Evolutionary conservation across 1,140 invertebrate genomes (phyloP).

Genomic region (Macrostomum lignano): DNA sequence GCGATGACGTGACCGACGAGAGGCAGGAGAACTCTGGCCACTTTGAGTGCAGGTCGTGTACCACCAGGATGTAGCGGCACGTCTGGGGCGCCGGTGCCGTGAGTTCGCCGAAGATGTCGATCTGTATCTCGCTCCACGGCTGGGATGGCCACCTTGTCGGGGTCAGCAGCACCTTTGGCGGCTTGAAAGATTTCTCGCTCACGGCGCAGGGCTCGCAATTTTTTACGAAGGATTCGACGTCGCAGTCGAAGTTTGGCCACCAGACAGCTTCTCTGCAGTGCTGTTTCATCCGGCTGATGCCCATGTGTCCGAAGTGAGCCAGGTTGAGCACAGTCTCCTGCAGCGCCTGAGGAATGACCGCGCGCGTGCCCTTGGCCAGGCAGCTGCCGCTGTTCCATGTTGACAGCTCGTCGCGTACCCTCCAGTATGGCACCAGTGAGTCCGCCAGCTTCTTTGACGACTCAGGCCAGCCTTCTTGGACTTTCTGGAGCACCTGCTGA

Average conservation of each 20-base stretch:
- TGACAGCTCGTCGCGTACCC: too few relatives aligned
- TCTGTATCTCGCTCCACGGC: slow-evolving; percentile 25
- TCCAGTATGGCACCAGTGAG: too few relatives aligned
- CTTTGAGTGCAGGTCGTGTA: slow-evolving; percentile 26
- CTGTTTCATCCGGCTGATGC: slow-evolving; percentile 30
- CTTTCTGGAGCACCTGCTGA: too few relatives aligned
- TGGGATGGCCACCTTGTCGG: slow-evolving; percentile 16
- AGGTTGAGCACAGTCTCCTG: slow-evolving; percentile 14
- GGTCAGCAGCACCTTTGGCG: slow-evolving; percentile 7
- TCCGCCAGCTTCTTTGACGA: too few relatives aligned
- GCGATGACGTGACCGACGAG: slow-evolving; percentile 5
- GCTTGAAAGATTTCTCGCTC: slow-evolving; percentile 10
- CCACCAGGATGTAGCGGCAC: slow-evolving; percentile 18
- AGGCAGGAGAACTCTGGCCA: slow-evolving; percentile 27
- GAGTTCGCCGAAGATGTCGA: slow-evolving; percentile 29
- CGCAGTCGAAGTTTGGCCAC: slow-evolving; percentile 27
- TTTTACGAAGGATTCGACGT: slow-evolving; percentile 20
- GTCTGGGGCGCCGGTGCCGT: too few relatives aligned
- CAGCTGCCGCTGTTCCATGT: too few relatives aligned
- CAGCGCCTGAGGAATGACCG: slow-evolving; percentile 23
- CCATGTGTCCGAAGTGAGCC: slow-evolving; percentile 29
- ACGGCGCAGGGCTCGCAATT: slow-evolving; percentile 21
- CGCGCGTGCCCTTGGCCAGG: slow-evolving; percentile 14
- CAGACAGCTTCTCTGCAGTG: slow-evolving; percentile 27
- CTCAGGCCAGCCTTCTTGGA: too few relatives aligned